Conservation (phyloP, 2,888 invertebrate species). For the Stenchaetothrips biformis region DNA sequence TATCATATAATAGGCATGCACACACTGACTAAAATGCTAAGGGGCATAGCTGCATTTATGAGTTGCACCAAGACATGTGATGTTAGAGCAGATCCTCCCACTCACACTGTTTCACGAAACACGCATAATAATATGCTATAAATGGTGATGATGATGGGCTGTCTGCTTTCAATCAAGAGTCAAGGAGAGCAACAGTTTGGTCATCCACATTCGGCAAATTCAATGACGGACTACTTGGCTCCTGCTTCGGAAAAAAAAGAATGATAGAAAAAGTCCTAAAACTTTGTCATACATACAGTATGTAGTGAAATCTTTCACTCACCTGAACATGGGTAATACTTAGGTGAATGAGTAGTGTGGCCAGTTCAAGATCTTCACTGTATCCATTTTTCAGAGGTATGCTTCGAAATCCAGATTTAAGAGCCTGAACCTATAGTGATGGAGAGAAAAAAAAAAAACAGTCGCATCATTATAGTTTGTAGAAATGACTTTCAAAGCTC, state of each 20-base stretch:
- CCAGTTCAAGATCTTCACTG: conserved; percentile 88
- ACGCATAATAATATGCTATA: no score
- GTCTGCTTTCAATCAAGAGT: background rate
- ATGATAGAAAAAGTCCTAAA: background rate
- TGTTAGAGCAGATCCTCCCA: no score
- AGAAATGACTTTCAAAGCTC: background rate
- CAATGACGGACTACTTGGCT: background rate
- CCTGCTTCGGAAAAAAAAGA: background rate
- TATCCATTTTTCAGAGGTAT: conserved; percentile 83
- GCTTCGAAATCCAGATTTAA: conserved; percentile 84
- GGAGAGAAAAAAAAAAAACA: conserved; percentile 31
- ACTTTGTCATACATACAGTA: background rate
- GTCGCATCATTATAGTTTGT: conserved; percentile 27
- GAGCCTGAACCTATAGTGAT: conserved; percentile 57
- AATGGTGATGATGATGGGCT: no score
- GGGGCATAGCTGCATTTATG: no score
- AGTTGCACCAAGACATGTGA: no score
- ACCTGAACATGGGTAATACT: conserved; percentile 53
- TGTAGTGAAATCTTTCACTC: conserved; percentile 34
- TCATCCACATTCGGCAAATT: conserved; percentile 1
- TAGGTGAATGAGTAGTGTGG: conserved; percentile 80
- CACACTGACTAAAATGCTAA: no score
- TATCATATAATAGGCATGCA: no score
- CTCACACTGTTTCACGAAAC: no score
- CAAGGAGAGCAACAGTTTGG: conserved; percentile 6